These are phyloP conservation scores for Kuschelorhynchus macadamiae DNA, from an alignment of 2,888 invertebrate genomes.

Conservation along the genomic window DNA sequence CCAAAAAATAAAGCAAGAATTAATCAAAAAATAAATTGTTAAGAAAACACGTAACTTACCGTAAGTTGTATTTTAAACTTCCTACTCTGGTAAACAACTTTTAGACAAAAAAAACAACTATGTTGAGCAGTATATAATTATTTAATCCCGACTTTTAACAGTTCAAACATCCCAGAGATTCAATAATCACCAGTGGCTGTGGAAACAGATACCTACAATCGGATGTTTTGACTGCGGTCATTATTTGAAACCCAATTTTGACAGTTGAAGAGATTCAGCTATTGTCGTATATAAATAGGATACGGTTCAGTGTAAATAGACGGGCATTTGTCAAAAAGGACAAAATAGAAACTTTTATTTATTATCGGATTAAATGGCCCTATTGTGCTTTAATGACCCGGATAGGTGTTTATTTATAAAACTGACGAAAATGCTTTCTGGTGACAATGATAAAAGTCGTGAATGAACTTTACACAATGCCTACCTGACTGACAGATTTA, in stretches of 20 bases:
- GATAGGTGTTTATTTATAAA: slow-evolving; percentile 49
- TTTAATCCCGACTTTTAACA: slow-evolving; percentile 38
- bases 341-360: slow-evolving; percentile 33
- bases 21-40: too few relatives aligned
- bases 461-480: slow-evolving; percentile 28
- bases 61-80: too few relatives aligned
- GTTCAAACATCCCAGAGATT: slow-evolving; percentile 44
- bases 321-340: slow-evolving; percentile 45
- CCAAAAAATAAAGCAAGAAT: too few relatives aligned
- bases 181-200: slow-evolving; percentile 47
- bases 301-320: slow-evolving; percentile 34
- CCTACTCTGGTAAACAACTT: too few relatives aligned
- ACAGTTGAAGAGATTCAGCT: slow-evolving; percentile 46
- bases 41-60: too few relatives aligned
- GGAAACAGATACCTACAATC: slow-evolving; percentile 61
- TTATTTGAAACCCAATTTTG: slow-evolving; percentile 49
- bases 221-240: slow-evolving; percentile 65
- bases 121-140: slow-evolving; percentile 25
- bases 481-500: slow-evolving; percentile 29
- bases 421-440: slow-evolving; percentile 29
- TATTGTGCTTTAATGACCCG: slow-evolving; percentile 42
- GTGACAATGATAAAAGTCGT: slow-evolving; percentile 41
- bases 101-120: too few relatives aligned
- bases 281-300: slow-evolving; percentile 47
- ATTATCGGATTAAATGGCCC: slow-evolving; percentile 40